Evolutionary conservation across 1,140 invertebrate species (phyloP), one percentile per base, ranked within the genome.

Genomic region (Paralvinella palmiformis): DNA sequence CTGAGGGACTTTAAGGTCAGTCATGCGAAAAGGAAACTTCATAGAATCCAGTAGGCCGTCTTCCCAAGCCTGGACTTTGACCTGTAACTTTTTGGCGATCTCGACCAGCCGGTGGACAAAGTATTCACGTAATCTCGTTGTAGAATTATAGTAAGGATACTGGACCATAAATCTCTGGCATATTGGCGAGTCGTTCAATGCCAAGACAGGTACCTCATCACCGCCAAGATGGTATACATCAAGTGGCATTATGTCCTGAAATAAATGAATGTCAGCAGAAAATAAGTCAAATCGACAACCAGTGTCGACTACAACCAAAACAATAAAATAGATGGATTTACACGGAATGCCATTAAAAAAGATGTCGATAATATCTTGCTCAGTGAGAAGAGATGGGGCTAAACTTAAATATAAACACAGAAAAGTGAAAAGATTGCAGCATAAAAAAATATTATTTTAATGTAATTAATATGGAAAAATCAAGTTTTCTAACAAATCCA

Each of bases 181-280:
- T 3, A 24, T 33, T 29, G 62, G 55, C 20, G 55, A 60, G 3
- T 33, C 2, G 2, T 45, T 2, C 56, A 22, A 61, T 3, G 62
- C 58, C 5, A 22, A 32, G 4, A 17, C 24, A 4, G 62, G 32
- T 5, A 61, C 62, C 57, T 64, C 62, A 35, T 64, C 62, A 7
- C 62, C 62, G 7, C 62, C 62, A 20, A 64, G 22, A 55, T 64
- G 62, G 22, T 35, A 64, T 13, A 33, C 27, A 56, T 29, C 22
- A n/a, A 64, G 37, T 1, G 62, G n/a, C n/a, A n/a, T n/a, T n/a
- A n/a, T n/a, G n/a, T n/a, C n/a, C n/a, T n/a, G n/a, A n/a, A n/a
- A n/a, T n/a, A n/a, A n/a, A n/a, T n/a, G n/a, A n/a, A 22, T n/a
- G 35, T 20, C 3, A 64, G 27, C 7, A 33, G 37, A 35, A 48